Evolutionary conservation across 2,797 vertebrate species (phyloP).

Genomic region (Catostomus latipinnis): DNA sequence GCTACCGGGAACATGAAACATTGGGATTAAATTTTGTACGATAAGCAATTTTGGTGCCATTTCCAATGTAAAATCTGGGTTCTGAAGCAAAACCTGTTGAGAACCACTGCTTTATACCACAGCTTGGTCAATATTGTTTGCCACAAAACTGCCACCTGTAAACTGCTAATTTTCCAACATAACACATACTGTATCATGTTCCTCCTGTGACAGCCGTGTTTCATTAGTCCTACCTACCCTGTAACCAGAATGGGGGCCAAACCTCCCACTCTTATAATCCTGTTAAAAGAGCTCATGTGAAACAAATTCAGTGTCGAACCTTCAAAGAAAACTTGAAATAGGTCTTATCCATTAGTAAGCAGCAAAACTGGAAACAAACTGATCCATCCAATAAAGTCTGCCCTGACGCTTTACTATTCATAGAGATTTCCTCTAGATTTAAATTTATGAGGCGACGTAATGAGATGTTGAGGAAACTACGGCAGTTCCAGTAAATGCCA

Average conservation of each 20-base stretch:
- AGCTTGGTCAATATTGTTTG: constrained; percentile 17
- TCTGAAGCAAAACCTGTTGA: no score
- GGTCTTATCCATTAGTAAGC: constrained; percentile 42
- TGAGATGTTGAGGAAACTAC: constrained; percentile 10
- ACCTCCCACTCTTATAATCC: constrained; percentile 59
- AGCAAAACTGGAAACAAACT: constrained; percentile 38
- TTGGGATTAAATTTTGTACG: no score
- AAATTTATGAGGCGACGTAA: constrained; percentile 17
- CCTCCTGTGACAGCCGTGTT: not conserved
- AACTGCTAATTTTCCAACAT: constrained; percentile 19
- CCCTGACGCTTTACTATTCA: constrained; percentile 7
- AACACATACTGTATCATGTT: constrained; percentile 34
- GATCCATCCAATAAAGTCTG: constrained; percentile 26
- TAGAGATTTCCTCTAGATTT: constrained; percentile 11
- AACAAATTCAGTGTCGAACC: constrained; percentile 52
- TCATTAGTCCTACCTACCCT: constrained; percentile 34
- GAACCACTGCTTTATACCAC: not conserved
- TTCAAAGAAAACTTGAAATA: constrained; percentile 60
- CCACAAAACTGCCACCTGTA: not conserved
- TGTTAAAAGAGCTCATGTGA: constrained; percentile 61
- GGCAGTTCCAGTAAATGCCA: constrained; percentile 3
- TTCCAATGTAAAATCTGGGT: no score
- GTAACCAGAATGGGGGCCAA: constrained; percentile 54
- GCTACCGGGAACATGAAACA: no score
- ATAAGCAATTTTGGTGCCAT: no score